Base-by-base conservation (phyloP, 2,797 vertebrate species). In the Poecilia wingei region DNA sequence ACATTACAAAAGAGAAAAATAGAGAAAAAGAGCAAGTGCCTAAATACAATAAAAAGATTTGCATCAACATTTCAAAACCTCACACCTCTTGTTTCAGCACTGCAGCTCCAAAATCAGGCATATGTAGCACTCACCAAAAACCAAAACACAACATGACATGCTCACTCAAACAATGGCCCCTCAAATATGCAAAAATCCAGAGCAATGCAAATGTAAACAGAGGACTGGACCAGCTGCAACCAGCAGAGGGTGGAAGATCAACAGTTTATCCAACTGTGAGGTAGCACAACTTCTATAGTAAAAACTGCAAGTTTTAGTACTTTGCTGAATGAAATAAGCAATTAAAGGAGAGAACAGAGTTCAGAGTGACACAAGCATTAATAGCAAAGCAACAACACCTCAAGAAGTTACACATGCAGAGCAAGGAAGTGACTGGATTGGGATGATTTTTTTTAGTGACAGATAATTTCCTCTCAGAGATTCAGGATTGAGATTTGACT, bases 401-500 rank as follows among this genome's bases (percentile, higher is more conserved):
- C 55, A 82, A 82, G 74, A 46, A 78, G 82, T 86, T 47, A 76
- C 10, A 75, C 91, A 94, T 93, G 93, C 93, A 59, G 55, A 81
- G 82, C 16, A 74, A 31, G 43, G 47, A 83, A 80, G 72, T 45
- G 51, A 72, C 72, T 39, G 28, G 71, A 51, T 55, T 84, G 84
- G 91, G 90, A 94, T 89, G 91, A 90, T 77, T 90, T 93, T 92
- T 83, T 92, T 83, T 88, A 92, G 12, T 70, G 81, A 81, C 73
- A 78, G 57, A 81, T 77, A 46, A 79, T 81, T 78, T 1, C 72
- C 47, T 81, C 85, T 79, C 55, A 33, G 71, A 10, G 43, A 80
- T 75, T 46, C 13, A 69, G 64, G 64, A 82, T 76, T 76, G 45
- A 22, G 45, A 14, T 18, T 74, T 20, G 0, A 4, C 20, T 20